A percentile compares a stretch with the other conserved stretches of the same genome.
Conservation (phyloP, 2,113 vertebrate species). For the Phyllopteryx taeniolatus region DNA sequence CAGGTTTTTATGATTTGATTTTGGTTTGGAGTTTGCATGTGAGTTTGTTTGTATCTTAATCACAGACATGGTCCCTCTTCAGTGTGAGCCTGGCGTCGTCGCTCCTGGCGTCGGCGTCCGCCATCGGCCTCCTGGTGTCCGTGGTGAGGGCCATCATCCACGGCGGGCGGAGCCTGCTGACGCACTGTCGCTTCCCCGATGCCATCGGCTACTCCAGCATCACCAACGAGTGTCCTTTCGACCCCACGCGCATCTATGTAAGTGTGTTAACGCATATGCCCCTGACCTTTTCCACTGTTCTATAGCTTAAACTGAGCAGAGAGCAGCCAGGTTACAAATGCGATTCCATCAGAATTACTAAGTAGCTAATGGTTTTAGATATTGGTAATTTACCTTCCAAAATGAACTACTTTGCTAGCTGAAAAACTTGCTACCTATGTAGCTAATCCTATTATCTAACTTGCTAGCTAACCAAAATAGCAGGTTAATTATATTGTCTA, state of each 20-base stretch:
- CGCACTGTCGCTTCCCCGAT: conserved; percentile 70
- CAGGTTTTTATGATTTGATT: no score
- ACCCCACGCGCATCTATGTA: conserved; percentile 86
- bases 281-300: background rate
- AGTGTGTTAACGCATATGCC: conserved; percentile 38
- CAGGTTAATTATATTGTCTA: no score
- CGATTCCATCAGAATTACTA: background rate
- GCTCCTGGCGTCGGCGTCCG: conserved; percentile 74
- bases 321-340: no score
- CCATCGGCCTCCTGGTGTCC: conserved; percentile 73
- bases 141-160: conserved; percentile 74
- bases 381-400: background rate
- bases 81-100: conserved; percentile 66
- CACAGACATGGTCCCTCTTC: conserved; percentile 79
- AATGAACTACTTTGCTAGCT: background rate
- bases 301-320: background rate
- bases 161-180: conserved; percentile 75
- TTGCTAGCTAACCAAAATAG: no score
- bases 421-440: no score
- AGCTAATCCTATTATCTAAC: no score
- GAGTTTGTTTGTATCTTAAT: background rate
- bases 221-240: conserved; percentile 82
- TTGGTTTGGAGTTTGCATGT: no score
- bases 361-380: background rate
- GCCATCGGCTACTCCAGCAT: conserved; percentile 59